Conservation (phyloP, 2,888 invertebrate genomes). For the Dasypolia templi region DNA sequence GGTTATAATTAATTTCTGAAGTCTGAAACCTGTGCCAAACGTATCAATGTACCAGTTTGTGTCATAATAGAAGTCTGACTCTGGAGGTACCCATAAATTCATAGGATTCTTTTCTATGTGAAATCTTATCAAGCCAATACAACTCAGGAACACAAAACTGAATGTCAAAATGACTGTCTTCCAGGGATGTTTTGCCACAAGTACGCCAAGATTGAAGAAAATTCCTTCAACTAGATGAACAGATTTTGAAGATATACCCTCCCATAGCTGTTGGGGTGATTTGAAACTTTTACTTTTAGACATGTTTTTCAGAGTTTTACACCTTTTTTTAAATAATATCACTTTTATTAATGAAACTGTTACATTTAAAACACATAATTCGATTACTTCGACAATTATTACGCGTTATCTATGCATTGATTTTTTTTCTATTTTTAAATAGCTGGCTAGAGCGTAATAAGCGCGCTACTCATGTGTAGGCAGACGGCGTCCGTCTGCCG, state of each 20-base stretch:
- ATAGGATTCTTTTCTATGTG: slow-evolving; percentile 94
- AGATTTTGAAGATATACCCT: slow-evolving; percentile 82
- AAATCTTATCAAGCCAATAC: slow-evolving; percentile 92
- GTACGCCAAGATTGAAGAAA: slow-evolving; percentile 91
- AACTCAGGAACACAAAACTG: slow-evolving; percentile 90
- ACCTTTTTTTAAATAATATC: slow-evolving; percentile 24
- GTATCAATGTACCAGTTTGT: slow-evolving; percentile 93
- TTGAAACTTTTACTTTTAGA: slow-evolving; percentile 78
- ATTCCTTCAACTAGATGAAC: slow-evolving; percentile 84
- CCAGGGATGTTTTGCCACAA: slow-evolving; percentile 91
- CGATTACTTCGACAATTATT: slow-evolving; percentile 21
- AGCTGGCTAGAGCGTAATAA: not conserved
- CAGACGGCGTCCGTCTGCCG: slow-evolving; percentile 51
- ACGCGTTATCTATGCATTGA: not conserved
- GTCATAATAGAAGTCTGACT: slow-evolving; percentile 92
- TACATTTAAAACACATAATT: slow-evolving; percentile 10
- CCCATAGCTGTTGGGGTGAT: slow-evolving; percentile 86
- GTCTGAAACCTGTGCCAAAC: slow-evolving; percentile 91
- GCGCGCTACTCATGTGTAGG: slow-evolving; percentile 14
- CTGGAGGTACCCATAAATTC: slow-evolving; percentile 94
- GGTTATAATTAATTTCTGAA: slow-evolving; percentile 91
- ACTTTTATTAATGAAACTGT: slow-evolving; percentile 27
- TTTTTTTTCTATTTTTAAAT: slow-evolving; percentile 10
- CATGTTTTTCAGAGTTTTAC: slow-evolving; percentile 65
- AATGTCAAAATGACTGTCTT: slow-evolving; percentile 91